Conservation (phyloP, 2,113 vertebrate genomes). For the Colossoma macropomum region DNA sequence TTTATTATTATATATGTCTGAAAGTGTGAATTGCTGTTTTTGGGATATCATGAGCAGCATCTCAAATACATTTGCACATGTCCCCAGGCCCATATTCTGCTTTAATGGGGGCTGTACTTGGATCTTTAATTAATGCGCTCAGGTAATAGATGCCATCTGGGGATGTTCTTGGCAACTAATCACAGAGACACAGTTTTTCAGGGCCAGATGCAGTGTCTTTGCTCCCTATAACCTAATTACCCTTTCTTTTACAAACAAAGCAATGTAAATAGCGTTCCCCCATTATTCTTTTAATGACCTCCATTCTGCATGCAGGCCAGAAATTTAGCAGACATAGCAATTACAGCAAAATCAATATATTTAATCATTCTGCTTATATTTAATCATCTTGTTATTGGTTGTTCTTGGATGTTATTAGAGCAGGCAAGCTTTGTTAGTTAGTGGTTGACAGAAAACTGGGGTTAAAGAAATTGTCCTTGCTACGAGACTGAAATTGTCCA, state of each 20-base stretch:
- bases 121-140: conserved; percentile 67
- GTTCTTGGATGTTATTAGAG: conserved; percentile 14
- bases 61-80: conserved; percentile 23
- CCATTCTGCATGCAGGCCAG: conserved; percentile 4
- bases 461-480: conserved; percentile 8
- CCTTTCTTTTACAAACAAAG: conserved; percentile 68
- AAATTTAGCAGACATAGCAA: conserved; percentile 51
- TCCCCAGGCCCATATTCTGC: conserved; percentile 40
- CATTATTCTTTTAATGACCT: conserved; percentile 63
- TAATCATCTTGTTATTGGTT: conserved; percentile 20
- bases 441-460: not conserved
- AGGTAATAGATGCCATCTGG: conserved; percentile 63
- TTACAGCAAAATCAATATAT: conserved; percentile 64
- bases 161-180: conserved; percentile 64
- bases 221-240: conserved; percentile 61
- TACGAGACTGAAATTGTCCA: not conserved
- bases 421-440: conserved; percentile 3
- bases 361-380: conserved; percentile 47
- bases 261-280: conserved; percentile 59
- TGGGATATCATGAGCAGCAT: conserved; percentile 16
- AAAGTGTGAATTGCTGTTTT: not conserved
- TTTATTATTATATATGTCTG: not conserved
- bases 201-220: conserved; percentile 49
- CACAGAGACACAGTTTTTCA: conserved; percentile 51
- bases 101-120: conserved; percentile 47